Base-by-base conservation (phyloP, 2,888 invertebrate genomes). In the Cephus pulcher region DNA sequence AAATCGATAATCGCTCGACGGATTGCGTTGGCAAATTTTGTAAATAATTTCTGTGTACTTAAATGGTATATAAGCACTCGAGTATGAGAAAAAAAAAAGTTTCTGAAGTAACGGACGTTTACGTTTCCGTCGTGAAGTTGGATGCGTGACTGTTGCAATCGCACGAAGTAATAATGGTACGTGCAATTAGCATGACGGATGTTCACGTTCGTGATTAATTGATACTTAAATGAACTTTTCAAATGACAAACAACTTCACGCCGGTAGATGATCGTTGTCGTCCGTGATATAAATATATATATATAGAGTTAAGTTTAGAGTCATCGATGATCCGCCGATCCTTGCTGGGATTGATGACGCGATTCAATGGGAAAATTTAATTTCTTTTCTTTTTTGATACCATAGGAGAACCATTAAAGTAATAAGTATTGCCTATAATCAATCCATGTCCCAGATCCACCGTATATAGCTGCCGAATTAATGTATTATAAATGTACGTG, bases 401-500 rank as follows among this genome's bases (percentile, higher is more conserved):
- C 78, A 78, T 81, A 85, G 78, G 78, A 73, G 79, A 78, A 77
- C 68, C 78, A 75, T 76, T 81, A 78, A 76, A 78, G 74, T 30
- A 82, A 82, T 79, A 78, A 71, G 34, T 71, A 71, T 33, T 56
- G 68, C 71, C 75, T 71, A 32, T 71, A 73, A 78, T 37, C 78
- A 69, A 71, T 75, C 78, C 78, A 73, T 75, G 78, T 75, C 74
- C 69, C 75, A 23, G 56, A 81, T 81, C 74, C 82, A 80, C 83
- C 82, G 81, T 81, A 80, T 81, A 78, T 83, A 85, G 84, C 84
- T 84, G 82, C 84, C 82, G 84, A 79, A 81, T 84, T 84, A 82
- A 83, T 84, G 82, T 84, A 84, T 84, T 84, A 84, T 86, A 84
- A 83, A 82, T 88, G 86, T 87, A 87, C 83, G 85, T 86, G 82